Base-by-base conservation (phyloP, 2,113 vertebrate species). In the Gymnogyps californianus region DNA sequence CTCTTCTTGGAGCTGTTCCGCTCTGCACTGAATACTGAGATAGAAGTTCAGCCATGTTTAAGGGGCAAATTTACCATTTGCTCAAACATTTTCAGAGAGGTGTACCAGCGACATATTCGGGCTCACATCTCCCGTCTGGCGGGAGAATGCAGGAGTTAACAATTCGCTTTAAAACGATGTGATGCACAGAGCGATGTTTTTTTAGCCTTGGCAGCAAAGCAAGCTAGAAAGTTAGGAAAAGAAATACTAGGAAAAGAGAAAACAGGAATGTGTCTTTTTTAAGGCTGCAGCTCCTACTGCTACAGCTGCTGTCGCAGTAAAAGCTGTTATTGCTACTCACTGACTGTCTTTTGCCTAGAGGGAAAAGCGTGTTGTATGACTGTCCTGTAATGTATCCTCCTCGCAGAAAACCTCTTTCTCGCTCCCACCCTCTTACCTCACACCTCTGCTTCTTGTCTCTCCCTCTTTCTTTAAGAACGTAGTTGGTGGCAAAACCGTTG, bases 161-260 rank as follows among this genome's bases (percentile, higher is more conserved):
- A 74, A 67, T 13, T 90, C 92, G n/a, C 87, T 76, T 52, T 10
- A 0, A 70, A 80, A 42, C 2, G 51, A 36, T 78, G 89, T 6
- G 84, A 31, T 89, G 87, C 76, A 32, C 83, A 62, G 78, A 88
- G 54, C 0, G 7, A 46, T 94, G 93, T 65, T 93, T 83, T 94
- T 95, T 96, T 61, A 93, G 90, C 90, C 51, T 86, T 96, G 96
- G 95, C 92, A 96, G 88, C 71, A 66, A 55, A 88, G 90, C 71
- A 32, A 70, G 79, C 49, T 64, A 15, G 76, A 70, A 92, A 92
- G 88, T 90, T 86, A 80, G 79, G 67, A 62, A 67, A 83, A 90
- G 92, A 89, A 87, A 91, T 31, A 47, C 31, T 18, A 12, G 82
- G 75, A 25, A 21, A 83, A 54, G 75, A 44, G 75, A 76, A 88